Percentiles rank a stretch among this genome's conserved stretches.
Evolutionary conservation across 2,888 invertebrate genomes (phyloP).

Genomic region (Mimas tiliae): DNA sequence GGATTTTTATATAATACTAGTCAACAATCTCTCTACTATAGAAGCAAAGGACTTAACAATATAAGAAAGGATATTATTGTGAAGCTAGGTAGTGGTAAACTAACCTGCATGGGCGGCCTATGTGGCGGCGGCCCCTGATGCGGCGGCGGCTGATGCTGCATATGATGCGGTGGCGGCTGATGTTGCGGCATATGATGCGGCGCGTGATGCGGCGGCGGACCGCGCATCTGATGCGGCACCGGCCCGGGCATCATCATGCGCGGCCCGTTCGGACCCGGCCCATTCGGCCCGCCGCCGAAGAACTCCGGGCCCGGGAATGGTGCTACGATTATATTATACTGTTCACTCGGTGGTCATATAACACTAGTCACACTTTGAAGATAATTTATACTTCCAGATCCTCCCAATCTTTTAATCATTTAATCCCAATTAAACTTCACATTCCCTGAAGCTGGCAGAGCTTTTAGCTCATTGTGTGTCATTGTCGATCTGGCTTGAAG

Average conservation of each 20-base stretch:
- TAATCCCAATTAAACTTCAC: too few species aligned
- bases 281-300: conserved; percentile 78
- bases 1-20: too few species aligned
- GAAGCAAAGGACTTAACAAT: too few species aligned
- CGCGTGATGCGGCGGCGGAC: conserved; percentile 71
- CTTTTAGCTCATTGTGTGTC: too few species aligned
- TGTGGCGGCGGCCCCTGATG: conserved; percentile 83
- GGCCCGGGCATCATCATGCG: conserved; percentile 60
- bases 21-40: too few species aligned
- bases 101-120: conserved; percentile 85
- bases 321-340: not conserved
- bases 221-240: conserved; percentile 71
- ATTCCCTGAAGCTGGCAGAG: too few species aligned
- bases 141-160: conserved; percentile 82
- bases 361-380: not conserved
- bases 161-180: conserved; percentile 73
- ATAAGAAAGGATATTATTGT: too few species aligned
- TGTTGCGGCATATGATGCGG: conserved; percentile 77
- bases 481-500: too few species aligned
- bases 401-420: too few species aligned
- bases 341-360: not conserved
- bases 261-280: conserved; percentile 78
- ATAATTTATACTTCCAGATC: too few species aligned
- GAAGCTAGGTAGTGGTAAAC: not conserved
- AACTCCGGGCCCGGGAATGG: conserved; percentile 58